Conservation (phyloP, 64 coral and sea anemone genomes). For the Stichodactyla helianthus region DNA sequence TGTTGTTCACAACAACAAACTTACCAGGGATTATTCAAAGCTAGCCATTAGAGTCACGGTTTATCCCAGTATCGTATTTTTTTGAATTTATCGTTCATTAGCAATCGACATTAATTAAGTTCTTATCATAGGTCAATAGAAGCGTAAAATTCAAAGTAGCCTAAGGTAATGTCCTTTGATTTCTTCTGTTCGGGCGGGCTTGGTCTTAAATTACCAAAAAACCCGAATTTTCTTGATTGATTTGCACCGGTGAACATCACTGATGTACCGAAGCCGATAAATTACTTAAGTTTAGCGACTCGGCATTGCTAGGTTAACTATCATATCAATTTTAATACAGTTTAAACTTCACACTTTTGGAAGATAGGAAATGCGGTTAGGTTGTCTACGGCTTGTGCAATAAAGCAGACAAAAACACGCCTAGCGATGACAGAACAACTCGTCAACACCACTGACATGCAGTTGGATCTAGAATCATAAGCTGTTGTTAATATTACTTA, state of each 20-base stretch:
- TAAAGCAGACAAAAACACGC: background rate
- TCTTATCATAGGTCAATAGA: background rate
- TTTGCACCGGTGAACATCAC: background rate
- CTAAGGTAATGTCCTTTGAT: background rate
- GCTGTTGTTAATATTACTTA: background rate
- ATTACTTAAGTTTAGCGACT: background rate
- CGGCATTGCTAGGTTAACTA: background rate
- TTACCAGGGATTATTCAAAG: background rate
- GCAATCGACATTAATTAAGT: background rate
- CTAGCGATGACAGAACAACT: background rate
- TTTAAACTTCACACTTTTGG: conserved; percentile 13
- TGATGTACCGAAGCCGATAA: background rate
- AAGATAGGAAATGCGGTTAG: conserved; percentile 5
- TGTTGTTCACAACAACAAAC: background rate
- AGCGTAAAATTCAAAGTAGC: background rate
- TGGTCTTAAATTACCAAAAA: background rate
- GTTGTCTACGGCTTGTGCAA: background rate
- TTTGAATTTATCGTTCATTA: too few species aligned
- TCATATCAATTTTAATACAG: background rate
- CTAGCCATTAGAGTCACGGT: too few species aligned
- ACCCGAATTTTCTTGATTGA: background rate
- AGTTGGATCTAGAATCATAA: background rate
- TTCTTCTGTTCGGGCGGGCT: background rate
- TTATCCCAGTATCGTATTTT: too few species aligned
- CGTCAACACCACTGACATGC: background rate